Evolutionary conservation across 1,140 invertebrate genomes (phyloP).

Genomic region (Samia ricini): DNA sequence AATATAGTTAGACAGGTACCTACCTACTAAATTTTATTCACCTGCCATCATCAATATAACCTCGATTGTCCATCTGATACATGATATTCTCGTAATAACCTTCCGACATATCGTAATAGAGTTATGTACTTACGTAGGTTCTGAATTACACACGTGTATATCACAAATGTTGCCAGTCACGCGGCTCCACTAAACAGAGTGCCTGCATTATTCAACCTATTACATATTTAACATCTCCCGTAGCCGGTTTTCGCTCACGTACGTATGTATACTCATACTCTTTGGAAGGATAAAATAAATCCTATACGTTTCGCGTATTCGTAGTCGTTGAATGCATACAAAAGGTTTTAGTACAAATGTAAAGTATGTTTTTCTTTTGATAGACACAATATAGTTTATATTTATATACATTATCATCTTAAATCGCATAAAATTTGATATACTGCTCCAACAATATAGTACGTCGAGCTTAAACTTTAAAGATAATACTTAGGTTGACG

Average conservation of each 20-base stretch:
- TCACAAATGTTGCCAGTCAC: not conserved
- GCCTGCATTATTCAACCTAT: slow-evolving; percentile 29
- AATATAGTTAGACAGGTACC: no score
- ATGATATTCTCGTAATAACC: not conserved
- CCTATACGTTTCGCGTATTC: not conserved
- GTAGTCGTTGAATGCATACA: slow-evolving; percentile 1
- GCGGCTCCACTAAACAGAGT: slow-evolving; percentile 6
- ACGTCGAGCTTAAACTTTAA: no score
- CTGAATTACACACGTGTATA: not conserved
- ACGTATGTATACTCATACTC: slow-evolving; percentile 12
- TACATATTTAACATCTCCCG: slow-evolving; percentile 32
- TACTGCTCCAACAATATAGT: no score
- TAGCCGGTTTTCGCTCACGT: slow-evolving; percentile 17
- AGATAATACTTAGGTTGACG: no score
- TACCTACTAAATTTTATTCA: no score
- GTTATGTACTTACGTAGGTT: not conserved
- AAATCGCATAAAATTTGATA: no score
- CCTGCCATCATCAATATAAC: no score
- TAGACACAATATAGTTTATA: no score
- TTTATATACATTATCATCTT: no score
- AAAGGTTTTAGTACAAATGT: not conserved
- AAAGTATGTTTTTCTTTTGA: not conserved
- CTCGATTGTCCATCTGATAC: not conserved
- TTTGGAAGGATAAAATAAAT: slow-evolving; percentile 11
- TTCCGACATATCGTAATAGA: not conserved